These are phyloP conservation scores for Melinaea marsaeus DNA, from an alignment of 2,888 invertebrate genomes.

Conservation along the genomic window DNA sequence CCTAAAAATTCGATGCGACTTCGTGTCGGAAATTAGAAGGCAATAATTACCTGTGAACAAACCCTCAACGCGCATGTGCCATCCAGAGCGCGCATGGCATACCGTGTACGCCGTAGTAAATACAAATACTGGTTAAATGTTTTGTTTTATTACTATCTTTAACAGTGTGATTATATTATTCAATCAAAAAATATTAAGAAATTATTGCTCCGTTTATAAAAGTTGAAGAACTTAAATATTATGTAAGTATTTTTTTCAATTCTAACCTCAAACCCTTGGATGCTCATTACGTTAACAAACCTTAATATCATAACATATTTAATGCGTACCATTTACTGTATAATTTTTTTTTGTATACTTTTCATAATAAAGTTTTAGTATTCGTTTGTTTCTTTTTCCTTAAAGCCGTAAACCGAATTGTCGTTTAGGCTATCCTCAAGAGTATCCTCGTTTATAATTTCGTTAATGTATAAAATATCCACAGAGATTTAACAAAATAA, in stretches of 20 bases:
- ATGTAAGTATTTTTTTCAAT: background rate
- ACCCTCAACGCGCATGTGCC: slow-evolving; percentile 51
- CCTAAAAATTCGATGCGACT: slow-evolving; percentile 56
- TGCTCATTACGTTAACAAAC: too few relatives aligned
- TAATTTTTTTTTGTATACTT: too few relatives aligned
- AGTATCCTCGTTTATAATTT: too few relatives aligned
- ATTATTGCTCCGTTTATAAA: background rate
- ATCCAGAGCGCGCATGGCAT: slow-evolving; percentile 56
- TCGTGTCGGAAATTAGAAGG: slow-evolving; percentile 62
- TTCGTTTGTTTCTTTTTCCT: too few relatives aligned
- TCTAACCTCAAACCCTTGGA: too few relatives aligned
- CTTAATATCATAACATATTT: too few relatives aligned
- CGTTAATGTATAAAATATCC: too few relatives aligned
- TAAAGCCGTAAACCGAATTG: too few relatives aligned
- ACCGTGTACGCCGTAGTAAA: slow-evolving; percentile 42
- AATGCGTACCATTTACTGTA: too few relatives aligned
- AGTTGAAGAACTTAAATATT: background rate
- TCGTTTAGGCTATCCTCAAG: too few relatives aligned
- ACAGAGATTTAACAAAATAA: too few relatives aligned
- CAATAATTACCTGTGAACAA: slow-evolving; percentile 55
- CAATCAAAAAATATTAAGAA: background rate
- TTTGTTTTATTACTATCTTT: slow-evolving; percentile 16
- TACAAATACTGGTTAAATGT: slow-evolving; percentile 31
- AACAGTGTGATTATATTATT: slow-evolving; percentile 7
- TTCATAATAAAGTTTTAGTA: too few relatives aligned